Evolutionary conservation across 2,113 vertebrate genomes (phyloP).

Genomic region (Strigops habroptila): DNA sequence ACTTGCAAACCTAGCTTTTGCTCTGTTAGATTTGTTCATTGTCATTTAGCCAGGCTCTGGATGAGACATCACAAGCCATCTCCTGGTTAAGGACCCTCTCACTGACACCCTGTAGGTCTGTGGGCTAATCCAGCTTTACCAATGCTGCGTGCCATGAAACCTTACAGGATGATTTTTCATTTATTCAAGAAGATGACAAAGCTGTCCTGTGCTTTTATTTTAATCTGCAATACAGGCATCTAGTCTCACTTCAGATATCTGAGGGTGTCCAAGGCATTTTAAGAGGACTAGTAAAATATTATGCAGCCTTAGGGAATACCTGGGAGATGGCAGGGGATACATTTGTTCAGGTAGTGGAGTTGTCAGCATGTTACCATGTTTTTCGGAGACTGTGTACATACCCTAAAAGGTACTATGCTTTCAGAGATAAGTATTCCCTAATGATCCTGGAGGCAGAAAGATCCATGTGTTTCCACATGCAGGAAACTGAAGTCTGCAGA

Average conservation of each 20-base stretch:
- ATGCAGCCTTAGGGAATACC: neutral
- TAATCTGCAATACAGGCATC: neutral
- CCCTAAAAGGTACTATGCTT: neutral
- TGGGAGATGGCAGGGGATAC: neutral
- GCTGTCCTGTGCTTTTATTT: neutral
- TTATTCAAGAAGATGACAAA: neutral
- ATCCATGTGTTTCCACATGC: neutral
- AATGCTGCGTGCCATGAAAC: accelerated
- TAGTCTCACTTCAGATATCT: neutral
- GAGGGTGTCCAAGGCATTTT: neutral
- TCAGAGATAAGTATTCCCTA: neutral
- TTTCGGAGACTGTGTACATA: neutral
- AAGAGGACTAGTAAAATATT: neutral
- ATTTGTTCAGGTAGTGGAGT: neutral
- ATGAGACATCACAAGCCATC: neutral
- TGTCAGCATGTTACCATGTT: neutral
- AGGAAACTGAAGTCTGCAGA: neutral
- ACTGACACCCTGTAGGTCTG: neutral
- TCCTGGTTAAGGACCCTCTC: neutral
- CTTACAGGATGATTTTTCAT: neutral
- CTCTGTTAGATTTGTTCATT: neutral
- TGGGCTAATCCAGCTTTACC: neutral
- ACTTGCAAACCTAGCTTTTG: neutral
- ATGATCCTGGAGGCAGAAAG: neutral
- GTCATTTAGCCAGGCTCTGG: neutral